These are phyloP conservation scores for Melieria omissa DNA, from an alignment of 2,888 invertebrate species.

Conservation along the genomic window DNA sequence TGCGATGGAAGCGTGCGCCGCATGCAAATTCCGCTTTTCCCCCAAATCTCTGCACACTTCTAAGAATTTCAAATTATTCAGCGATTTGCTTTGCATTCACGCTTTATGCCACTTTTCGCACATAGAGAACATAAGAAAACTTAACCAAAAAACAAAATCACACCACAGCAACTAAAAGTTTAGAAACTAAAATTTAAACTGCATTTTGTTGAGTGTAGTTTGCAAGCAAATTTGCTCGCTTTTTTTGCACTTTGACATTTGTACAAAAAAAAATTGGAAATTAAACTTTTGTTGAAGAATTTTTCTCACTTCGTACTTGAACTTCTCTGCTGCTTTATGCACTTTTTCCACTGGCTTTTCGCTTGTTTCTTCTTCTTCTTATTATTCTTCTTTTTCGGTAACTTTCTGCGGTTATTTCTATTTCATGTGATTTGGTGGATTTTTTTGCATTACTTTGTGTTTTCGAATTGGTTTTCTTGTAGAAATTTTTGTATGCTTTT, in stretches of 20 bases:
- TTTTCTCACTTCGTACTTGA: background rate
- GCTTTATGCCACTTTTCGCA: too few species aligned
- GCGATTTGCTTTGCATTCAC: too few species aligned
- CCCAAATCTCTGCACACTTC: too few species aligned
- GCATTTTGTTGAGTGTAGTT: slow-evolving; percentile 16
- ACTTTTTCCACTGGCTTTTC: background rate
- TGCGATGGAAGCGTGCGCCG: too few species aligned
- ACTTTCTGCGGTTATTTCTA: background rate
- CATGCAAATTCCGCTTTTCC: too few species aligned
- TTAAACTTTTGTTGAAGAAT: too few species aligned
- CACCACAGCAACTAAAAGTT: too few species aligned
- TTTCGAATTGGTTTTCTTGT: slow-evolving; percentile 15
- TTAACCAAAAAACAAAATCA: too few species aligned
- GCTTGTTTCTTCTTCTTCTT: background rate
- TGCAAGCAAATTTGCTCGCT: slow-evolving; percentile 9
- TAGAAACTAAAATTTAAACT: slow-evolving; percentile 2
- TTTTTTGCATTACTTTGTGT: background rate
- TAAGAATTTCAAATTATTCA: too few species aligned
- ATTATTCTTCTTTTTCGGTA: background rate
- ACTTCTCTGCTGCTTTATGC: slow-evolving; percentile 10
- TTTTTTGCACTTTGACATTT: slow-evolving; percentile 7
- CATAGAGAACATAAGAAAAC: too few species aligned
- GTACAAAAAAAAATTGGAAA: background rate
- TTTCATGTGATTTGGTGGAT: background rate
- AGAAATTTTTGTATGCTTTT: slow-evolving; percentile 27